Evolutionary conservation across 2,888 invertebrate genomes (phyloP), one percentile per base, ranked within the genome.

Genomic region (Dicyrtomina minuta): DNA sequence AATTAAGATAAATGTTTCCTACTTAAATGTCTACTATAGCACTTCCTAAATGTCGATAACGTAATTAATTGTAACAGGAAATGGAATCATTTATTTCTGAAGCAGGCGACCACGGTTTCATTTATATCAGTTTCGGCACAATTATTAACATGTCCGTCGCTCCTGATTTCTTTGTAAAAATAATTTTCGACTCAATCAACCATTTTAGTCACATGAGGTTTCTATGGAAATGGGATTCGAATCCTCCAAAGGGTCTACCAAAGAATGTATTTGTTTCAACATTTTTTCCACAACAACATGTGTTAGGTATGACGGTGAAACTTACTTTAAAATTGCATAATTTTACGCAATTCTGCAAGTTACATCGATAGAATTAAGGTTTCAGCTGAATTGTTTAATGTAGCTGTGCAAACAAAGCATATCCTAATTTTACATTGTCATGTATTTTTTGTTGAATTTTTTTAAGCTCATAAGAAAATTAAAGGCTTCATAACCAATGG

Each of bases 401-500:
- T n/a, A 20, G n/a, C n/a, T n/a, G n/a, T n/a, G n/a, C 5, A n/a
- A 10, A 20, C 3, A 10, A n/a, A 22, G n/a, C 26, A 24, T 13
- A 6, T 17, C 17, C 13, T 17, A 46, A 46, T 5, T 20, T 20
- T 22, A 2, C 10, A 53, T 13, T 53, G 5, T 20, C 1, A 53
- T n/a, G 17, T 4, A 26, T 20, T 12, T 53, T 24, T 53, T 53
- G 13, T n/a, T 20, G 12, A 53, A 13, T n/a, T 24, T 22, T 24
- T 22, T n/a, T n/a, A n/a, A n/a, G n/a, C n/a, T n/a, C n/a, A n/a
- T n/a, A n/a, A n/a, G n/a, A n/a, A n/a, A n/a, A 81, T 86, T 0
- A 84, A 83, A 73, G 79, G 84, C 0, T 88, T 89, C 77, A 84
- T 89, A 75, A 85, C 87, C 0, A 89, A 89, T 77, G 88, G 88